Evolutionary conservation across 2,888 invertebrate species (phyloP), one percentile per base, ranked within the genome.

Genomic region (Yponomeuta evonymella): DNA sequence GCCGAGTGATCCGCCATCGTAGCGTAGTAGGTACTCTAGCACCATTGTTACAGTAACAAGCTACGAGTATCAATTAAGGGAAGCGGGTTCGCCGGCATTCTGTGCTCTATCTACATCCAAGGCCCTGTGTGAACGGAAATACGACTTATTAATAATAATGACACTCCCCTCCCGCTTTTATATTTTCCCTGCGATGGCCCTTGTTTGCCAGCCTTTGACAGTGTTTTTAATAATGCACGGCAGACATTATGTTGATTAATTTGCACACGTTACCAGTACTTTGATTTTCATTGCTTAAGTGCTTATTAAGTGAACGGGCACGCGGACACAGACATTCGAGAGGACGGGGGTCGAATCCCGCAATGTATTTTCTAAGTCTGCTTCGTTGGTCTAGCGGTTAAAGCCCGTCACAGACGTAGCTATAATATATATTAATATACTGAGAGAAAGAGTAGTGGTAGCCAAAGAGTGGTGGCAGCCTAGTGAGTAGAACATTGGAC

Each of bases 101-200:
- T 67, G 67, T 67, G 67, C 67, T 10, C 48, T 67, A 67, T 67
- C 67, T 67, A 48, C 67, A 67, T 67, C 67, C 23, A 48, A 8
- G 43, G 23, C 10, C 33, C 29, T 33, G 65, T 65, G 65, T 11
- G 65, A 65, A 65, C 65, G 65, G 33, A 30, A 65, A 65, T 65
- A 65, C 33, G 29, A 65, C 29, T 65, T 65, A 65, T 65, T 11
- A 65, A 29, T 65, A 65, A 65, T 58, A 58, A 58, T 58, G 51
- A 58, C 51, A 58, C 30, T 64, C 30, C 5, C 10, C 23, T 0
- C 29, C 64, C 64, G 51, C 2, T 3, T 58, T 58, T 58, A 12
- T 58, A 12, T 58, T 58, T 58, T 58, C 43, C 51, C 6, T 58
- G 15, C 51, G 51, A 58, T 43, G 43, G 51, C 51, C 15, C 15